A percentile compares a stretch with the other conserved stretches of the same genome.
These are phyloP conservation scores for Cottoperca gobio DNA, from an alignment of 2,797 vertebrate species.

Conservation along the genomic window DNA sequence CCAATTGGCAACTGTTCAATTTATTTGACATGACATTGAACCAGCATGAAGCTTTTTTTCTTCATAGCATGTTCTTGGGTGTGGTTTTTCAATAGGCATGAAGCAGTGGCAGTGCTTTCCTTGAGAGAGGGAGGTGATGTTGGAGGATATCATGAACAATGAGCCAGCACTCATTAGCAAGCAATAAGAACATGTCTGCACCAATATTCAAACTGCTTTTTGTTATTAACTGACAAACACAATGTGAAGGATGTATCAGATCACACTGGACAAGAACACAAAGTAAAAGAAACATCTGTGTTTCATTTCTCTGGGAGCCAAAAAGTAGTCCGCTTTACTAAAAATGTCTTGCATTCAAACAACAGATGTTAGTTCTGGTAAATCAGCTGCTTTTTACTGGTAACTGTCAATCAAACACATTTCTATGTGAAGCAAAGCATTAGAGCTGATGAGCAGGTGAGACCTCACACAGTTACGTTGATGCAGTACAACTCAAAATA, in stretches of 20 bases:
- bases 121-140: slow-evolving; percentile 17
- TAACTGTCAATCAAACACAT: slow-evolving; percentile 46
- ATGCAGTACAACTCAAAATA: slow-evolving; percentile 29
- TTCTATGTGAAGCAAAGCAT: slow-evolving; percentile 34
- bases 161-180: slow-evolving; percentile 46
- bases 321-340: slow-evolving; percentile 33
- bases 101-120: slow-evolving; percentile 15
- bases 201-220: slow-evolving; percentile 24
- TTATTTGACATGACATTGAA: slow-evolving; percentile 19
- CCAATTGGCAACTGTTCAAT: slow-evolving; percentile 10
- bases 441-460: slow-evolving; percentile 59
- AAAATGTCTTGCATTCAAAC: slow-evolving; percentile 62
- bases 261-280: slow-evolving; percentile 24
- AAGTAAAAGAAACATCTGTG: slow-evolving; percentile 54
- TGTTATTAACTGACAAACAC: slow-evolving; percentile 33
- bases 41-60: slow-evolving; percentile 7
- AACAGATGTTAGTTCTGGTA: slow-evolving; percentile 62
- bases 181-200: slow-evolving; percentile 14
- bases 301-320: slow-evolving; percentile 51
- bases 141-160: slow-evolving; percentile 10
- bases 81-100: slow-evolving; percentile 9
- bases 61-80: background rate
- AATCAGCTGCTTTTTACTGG: slow-evolving; percentile 60
- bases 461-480: slow-evolving; percentile 68
- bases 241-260: slow-evolving; percentile 33